Conservation (phyloP, 2,113 vertebrate species). For the Rhabdomys dilectus region DNA sequence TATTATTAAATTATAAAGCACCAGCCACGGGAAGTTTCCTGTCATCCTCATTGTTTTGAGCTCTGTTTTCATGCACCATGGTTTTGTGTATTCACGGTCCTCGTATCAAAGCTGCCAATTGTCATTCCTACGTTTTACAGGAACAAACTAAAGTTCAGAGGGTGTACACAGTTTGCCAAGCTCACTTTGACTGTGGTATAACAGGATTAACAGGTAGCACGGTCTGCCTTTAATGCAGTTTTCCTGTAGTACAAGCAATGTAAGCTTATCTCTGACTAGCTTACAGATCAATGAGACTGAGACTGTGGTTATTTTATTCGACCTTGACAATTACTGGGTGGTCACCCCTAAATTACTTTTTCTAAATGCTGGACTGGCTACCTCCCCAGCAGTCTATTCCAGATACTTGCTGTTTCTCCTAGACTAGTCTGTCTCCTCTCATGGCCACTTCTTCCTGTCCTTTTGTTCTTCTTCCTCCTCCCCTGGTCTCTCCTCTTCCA, state of each 20-base stretch:
- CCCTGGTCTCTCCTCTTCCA: no score
- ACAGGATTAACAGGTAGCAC: neutral
- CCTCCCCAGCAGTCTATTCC: no score
- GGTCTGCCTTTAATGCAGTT: fast-evolving
- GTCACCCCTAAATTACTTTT: no score
- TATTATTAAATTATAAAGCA: slow-evolving; percentile 37
- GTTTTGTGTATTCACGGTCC: neutral
- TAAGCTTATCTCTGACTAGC: no score
- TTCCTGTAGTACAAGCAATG: neutral
- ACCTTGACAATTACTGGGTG: no score
- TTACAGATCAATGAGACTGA: no score
- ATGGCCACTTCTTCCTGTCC: no score
- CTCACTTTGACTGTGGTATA: neutral
- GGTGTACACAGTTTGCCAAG: neutral
- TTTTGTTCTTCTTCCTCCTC: no score
- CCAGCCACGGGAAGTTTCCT: neutral
- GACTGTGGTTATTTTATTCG: no score
- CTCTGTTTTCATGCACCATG: neutral
- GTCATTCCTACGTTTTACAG: neutral
- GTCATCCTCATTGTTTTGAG: neutral
- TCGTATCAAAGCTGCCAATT: neutral
- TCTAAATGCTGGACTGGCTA: no score
- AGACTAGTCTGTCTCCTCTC: no score
- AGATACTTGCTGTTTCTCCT: no score
- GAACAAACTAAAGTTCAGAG: neutral